A percentile compares a stretch with the other conserved stretches of the same genome.
These are phyloP conservation scores for Steinernema khuongi DNA, from an alignment of 1,140 invertebrate genomes.

Conservation along the genomic window DNA sequence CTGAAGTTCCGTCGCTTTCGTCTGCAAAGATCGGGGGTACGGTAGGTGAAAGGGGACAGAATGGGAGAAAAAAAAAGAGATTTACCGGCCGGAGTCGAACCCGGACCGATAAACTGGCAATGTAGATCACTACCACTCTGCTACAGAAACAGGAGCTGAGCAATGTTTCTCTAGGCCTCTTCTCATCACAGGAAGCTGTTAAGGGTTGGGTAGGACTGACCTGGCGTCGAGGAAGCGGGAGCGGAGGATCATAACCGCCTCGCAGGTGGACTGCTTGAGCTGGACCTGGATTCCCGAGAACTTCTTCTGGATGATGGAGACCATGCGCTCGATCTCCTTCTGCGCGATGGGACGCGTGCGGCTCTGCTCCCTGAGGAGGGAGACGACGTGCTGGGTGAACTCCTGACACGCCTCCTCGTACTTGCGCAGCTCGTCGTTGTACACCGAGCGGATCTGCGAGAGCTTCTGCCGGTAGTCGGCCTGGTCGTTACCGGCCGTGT, in stretches of 20 bases:
- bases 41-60: background rate
- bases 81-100: background rate
- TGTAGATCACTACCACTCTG: constrained; percentile 13
- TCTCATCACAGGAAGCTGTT: no score
- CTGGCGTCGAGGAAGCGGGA: constrained; percentile 62
- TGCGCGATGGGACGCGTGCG: constrained; percentile 66
- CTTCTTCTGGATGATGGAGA: constrained; percentile 98
- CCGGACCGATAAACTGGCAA: constrained; percentile 1
- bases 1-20: constrained; percentile 98
- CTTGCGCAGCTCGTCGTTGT: constrained; percentile 97
- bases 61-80: constrained; percentile 29
- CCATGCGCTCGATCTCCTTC: constrained; percentile 98
- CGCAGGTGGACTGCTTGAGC: constrained; percentile 97
- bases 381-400: constrained; percentile 99
- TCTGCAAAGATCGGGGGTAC: constrained; percentile 63
- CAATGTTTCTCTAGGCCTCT: no score
- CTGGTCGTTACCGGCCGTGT: constrained; percentile 95
- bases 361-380: constrained; percentile 90
- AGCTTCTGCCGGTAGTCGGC: constrained; percentile 97
- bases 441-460: constrained; percentile 96
- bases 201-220: no score
- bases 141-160: no score
- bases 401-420: constrained; percentile 99
- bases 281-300: constrained; percentile 99
- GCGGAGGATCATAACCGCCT: constrained; percentile 99